A percentile compares a stretch with the other conserved stretches of the same genome.
phyloP scores from a whole-genome alignment of 2,888 invertebrate genomes.

The Ptychoptera contaminata region DNA sequence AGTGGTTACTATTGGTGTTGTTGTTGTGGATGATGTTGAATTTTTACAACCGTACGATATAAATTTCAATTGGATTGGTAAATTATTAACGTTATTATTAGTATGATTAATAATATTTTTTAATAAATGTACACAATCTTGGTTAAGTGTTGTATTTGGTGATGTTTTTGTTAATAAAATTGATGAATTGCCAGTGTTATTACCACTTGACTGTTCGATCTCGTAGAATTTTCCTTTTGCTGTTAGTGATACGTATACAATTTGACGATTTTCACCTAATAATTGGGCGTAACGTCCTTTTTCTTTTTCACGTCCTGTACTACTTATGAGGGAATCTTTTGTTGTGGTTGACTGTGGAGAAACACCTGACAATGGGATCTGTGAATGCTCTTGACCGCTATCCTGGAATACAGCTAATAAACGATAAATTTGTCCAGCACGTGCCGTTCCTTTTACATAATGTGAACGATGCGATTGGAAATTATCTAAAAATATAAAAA shows the following conservation, averaged over 20 bases:
- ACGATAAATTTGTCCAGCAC: constrained; percentile 55
- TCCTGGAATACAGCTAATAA: constrained; percentile 62
- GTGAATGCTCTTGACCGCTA: constrained; percentile 22
- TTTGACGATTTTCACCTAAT: constrained; percentile 53
- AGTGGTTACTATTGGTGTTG: neutral
- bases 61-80: constrained; percentile 26
- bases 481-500: constrained; percentile 16
- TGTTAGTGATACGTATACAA: constrained; percentile 57
- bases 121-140: constrained; percentile 25
- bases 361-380: too few relatives aligned
- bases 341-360: too few relatives aligned
- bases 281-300: constrained; percentile 53
- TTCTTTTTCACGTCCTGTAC: constrained; percentile 27
- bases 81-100: constrained; percentile 15
- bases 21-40: neutral
- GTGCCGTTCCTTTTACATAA: constrained; percentile 53
- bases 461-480: constrained; percentile 18
- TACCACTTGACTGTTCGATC: constrained; percentile 38
- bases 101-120: too few relatives aligned
- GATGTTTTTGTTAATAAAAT: constrained; percentile 6
- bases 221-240: constrained; percentile 61
- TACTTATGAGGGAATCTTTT: constrained; percentile 4
- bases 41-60: constrained; percentile 18
- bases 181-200: constrained; percentile 7
- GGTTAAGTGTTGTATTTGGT: constrained; percentile 18